A percentile compares a stretch with the other conserved stretches of the same genome.
Conservation (phyloP, 2,113 vertebrate genomes). For the Oryzias woworae region DNA sequence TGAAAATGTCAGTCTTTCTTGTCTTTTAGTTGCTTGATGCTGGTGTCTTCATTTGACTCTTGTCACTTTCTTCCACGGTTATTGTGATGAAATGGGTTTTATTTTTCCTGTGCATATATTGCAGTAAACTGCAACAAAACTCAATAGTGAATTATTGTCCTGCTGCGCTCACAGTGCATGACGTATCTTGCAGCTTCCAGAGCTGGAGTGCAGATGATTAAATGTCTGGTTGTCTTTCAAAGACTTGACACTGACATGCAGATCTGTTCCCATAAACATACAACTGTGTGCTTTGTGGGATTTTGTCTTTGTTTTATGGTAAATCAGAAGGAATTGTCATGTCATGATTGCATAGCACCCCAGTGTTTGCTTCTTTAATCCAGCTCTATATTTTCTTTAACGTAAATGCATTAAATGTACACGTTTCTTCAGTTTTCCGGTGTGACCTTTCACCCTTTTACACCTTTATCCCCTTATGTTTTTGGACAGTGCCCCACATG, state of each 20-base stretch:
- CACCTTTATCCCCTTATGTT: slow-evolving; percentile 20
- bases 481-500: slow-evolving; percentile 24
- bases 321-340: slow-evolving; percentile 14
- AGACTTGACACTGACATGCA: slow-evolving; percentile 14
- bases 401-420: slow-evolving; percentile 1
- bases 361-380: slow-evolving; percentile 6
- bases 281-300: slow-evolving; percentile 42
- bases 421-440: slow-evolving; percentile 36
- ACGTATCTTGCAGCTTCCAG: slow-evolving; percentile 42
- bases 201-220: slow-evolving; percentile 31
- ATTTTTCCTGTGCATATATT: slow-evolving; percentile 35
- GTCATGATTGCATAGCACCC: slow-evolving; percentile 34
- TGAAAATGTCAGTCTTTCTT: slow-evolving; percentile 45
- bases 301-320: slow-evolving; percentile 3
- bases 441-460: slow-evolving; percentile 4
- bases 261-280: slow-evolving; percentile 10
- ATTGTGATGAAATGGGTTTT: slow-evolving; percentile 29
- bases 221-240: not conserved
- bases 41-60: slow-evolving; percentile 53
- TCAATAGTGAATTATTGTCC: slow-evolving; percentile 14
- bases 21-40: slow-evolving; percentile 39
- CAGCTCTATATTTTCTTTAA: slow-evolving; percentile 3
- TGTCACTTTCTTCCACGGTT: slow-evolving; percentile 5
- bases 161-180: slow-evolving; percentile 59
- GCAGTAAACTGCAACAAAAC: slow-evolving; percentile 35